Conservation (phyloP, 92 coral and sea anemone genomes). For the Epizoanthus ramosus region DNA sequence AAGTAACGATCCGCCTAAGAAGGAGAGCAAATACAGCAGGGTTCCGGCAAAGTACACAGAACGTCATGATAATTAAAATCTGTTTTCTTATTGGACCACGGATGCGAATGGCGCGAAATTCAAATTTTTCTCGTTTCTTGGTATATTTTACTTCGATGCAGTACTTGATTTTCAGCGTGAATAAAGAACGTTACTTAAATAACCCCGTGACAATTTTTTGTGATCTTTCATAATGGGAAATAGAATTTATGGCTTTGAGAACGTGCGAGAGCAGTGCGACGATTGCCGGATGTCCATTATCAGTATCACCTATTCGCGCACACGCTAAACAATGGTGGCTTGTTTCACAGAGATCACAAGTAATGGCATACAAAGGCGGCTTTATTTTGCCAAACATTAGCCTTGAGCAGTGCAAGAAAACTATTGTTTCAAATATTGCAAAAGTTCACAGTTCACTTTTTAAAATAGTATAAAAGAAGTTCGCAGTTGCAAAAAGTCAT, state of each 20-base stretch:
- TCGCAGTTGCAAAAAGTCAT: too few species aligned
- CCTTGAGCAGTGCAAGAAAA: too few species aligned
- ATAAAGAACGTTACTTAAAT: background rate
- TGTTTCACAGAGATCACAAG: slow-evolving; percentile 1
- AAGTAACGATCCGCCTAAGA: too few species aligned
- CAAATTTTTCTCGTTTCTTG: slow-evolving; percentile 1
- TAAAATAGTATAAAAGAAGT: too few species aligned
- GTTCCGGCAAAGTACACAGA: too few species aligned
- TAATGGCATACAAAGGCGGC: background rate
- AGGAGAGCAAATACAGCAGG: too few species aligned
- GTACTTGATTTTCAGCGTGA: slow-evolving; percentile 7
- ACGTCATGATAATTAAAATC: too few species aligned
- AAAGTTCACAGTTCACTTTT: background rate
- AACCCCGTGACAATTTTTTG: background rate
- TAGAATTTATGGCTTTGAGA: slow-evolving; percentile 1
- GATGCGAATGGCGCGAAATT: slow-evolving; percentile 12
- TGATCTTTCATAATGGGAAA: slow-evolving; percentile 5
- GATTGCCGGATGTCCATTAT: too few species aligned
- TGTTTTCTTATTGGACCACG: too few species aligned
- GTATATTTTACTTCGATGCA: background rate
- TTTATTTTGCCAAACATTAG: too few species aligned
- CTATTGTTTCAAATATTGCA: background rate
- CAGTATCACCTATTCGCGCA: background rate
- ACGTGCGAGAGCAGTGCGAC: slow-evolving; percentile 6
- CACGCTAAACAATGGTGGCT: slow-evolving; percentile 22